Percentiles rank a stretch among this genome's conserved stretches.
Evolutionary conservation across 1,140 invertebrate species (phyloP).

Genomic region (Maniola jurtina): DNA sequence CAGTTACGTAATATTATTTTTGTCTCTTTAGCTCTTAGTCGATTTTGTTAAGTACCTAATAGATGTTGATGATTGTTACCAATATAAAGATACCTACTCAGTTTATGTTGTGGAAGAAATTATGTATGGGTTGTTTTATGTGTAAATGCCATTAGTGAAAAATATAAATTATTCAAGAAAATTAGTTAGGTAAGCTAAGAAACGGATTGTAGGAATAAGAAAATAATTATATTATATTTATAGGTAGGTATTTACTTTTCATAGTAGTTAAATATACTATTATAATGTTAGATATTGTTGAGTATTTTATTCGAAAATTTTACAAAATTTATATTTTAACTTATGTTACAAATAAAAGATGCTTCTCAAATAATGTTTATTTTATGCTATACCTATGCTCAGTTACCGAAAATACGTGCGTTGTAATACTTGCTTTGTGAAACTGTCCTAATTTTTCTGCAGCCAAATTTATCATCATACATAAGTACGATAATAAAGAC

Average conservation of each 20-base stretch:
- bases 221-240: constrained; percentile 49
- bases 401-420: too few relatives aligned
- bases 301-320: constrained; percentile 69
- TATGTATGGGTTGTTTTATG: constrained; percentile 13
- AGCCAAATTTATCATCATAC: too few relatives aligned
- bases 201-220: constrained; percentile 14
- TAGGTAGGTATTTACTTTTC: constrained; percentile 36
- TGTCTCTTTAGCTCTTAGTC: constrained; percentile 11
- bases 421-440: background rate
- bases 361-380: constrained; percentile 43
- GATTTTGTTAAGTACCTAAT: constrained; percentile 13
- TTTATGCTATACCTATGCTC: background rate
- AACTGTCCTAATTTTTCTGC: too few relatives aligned
- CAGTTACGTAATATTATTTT: constrained; percentile 18
- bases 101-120: background rate
- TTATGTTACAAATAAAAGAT: constrained; percentile 72
- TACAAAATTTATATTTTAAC: constrained; percentile 75
- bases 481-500: too few relatives aligned
- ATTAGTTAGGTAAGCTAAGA: constrained; percentile 24
- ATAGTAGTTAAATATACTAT: constrained; percentile 38
- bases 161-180: constrained; percentile 40
- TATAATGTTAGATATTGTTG: constrained; percentile 57
- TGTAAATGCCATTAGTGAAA: constrained; percentile 63
- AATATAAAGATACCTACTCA: background rate
- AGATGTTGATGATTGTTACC: constrained; percentile 23